Evolutionary conservation across 2,113 vertebrate genomes (phyloP).

Genomic region (Ceyx melanurus): DNA sequence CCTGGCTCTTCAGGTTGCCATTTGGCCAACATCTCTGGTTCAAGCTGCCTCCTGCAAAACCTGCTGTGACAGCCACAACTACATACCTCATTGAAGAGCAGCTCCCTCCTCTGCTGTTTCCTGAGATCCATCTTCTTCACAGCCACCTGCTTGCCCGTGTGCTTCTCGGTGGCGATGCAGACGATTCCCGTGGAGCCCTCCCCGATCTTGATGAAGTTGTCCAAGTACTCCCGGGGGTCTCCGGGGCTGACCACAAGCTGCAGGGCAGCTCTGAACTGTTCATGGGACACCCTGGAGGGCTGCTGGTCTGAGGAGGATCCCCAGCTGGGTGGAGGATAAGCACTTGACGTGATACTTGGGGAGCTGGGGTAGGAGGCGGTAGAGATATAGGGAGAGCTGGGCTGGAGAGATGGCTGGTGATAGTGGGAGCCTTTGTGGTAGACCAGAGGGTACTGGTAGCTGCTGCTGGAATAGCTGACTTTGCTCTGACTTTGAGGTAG

Average conservation of each 20-base stretch:
- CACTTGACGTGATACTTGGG: slow-evolving; percentile 87
- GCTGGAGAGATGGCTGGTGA: slow-evolving; percentile 87
- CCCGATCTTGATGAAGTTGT: slow-evolving; percentile 97
- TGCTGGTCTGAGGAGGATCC: slow-evolving; percentile 93
- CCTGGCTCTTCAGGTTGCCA: background rate
- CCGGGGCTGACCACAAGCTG: slow-evolving; percentile 97
- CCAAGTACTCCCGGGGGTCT: slow-evolving; percentile 95
- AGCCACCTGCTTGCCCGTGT: slow-evolving; percentile 94
- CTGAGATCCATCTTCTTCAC: slow-evolving; percentile 99
- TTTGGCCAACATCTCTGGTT: rapidly evolving
- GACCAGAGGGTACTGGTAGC: slow-evolving; percentile 87
- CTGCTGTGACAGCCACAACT: rapidly evolving
- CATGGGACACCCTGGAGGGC: slow-evolving; percentile 93
- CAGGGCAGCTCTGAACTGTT: slow-evolving; percentile 96
- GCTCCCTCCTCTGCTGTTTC: slow-evolving; percentile 94
- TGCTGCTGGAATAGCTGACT: slow-evolving; percentile 83
- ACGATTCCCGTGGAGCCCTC: slow-evolving; percentile 98
- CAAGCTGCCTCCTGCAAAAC: background rate
- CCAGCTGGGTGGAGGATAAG: slow-evolving; percentile 94
- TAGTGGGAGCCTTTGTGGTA: slow-evolving; percentile 89
- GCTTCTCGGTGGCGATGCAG: slow-evolving; percentile 95
- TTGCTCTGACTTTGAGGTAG: slow-evolving; percentile 96
- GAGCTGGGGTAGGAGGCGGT: slow-evolving; percentile 93
- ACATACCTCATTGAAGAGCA: slow-evolving; percentile 95
- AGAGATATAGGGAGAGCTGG: slow-evolving; percentile 89